Base-by-base conservation (phyloP, 2,797 vertebrate genomes). In the Falco novaeseelandiae region DNA sequence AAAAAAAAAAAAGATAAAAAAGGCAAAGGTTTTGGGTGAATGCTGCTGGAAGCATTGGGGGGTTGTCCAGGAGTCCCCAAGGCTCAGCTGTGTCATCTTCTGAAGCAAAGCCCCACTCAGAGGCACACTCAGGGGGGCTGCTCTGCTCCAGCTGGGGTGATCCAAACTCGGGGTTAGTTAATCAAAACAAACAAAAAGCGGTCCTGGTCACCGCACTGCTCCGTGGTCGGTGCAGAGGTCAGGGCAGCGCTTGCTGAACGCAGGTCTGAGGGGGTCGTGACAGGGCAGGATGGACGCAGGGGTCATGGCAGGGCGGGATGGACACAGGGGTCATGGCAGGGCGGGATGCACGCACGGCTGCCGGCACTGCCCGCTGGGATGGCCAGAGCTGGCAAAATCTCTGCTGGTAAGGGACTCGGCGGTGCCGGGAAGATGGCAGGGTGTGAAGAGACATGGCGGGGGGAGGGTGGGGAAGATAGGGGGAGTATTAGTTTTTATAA, bases 351-450 rank as follows among this genome's bases (percentile, higher is more conserved):
- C 13, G n/a, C 76, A 69, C 25, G 13, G 40, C 25, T 36, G 48
- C 49, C 1, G 8, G 57, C 74, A 54, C 62, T 61, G 29, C 83
- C 17, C 8, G 46, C 34, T 6, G 67, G 59, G 48, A 6, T 26
- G 80, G 89, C n/a, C 8, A 26, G 94, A 67, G 67, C 59, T 92
- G 87, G 94, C 58, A 48, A 73, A 48, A 93, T 55, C 76, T 91
- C 89, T 93, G 74, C 92, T 90, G 90, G 89, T 83, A 94, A 96
- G 86, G 92, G 88, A 90, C 93, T 89, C 72, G 82, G 93, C 91
- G 62, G 83, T 11, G 57, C 79, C 58, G 63, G 90, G 72, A 66
- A 73, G 55, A 67, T 48, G 73, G 34, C 63, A 94, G 91, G 90
- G 93, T 51, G 71, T 13, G n/a, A 54, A 70, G 32, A 78, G 63